Evolutionary conservation across 2,113 vertebrate genomes (phyloP), one percentile per base, ranked within the genome.

Genomic region (Indicator maculatus): DNA sequence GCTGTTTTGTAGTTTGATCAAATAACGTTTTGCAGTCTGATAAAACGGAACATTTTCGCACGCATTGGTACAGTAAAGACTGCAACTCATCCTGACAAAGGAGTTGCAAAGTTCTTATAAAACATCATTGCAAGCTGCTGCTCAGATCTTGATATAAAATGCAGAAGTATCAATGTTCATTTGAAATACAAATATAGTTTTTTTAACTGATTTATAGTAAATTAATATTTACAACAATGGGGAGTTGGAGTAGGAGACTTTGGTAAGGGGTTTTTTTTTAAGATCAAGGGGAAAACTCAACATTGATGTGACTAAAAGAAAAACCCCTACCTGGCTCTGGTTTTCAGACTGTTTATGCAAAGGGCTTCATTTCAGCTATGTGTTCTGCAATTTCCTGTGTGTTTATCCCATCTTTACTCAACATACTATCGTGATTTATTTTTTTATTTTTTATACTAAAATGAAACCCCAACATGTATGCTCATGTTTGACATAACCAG

Each of bases 11-110:
- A 84, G 75, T 74, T 67, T 93, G 74, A 86, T 36, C 36, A 36
- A 36, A 36, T 36, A 36, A 36, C 36, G 58, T 79, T 93, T 86
- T 66, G 38, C 88, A 84, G 77, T 74, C 70, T 93, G 74, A 86
- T 36, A 81, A 83, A 74, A 83, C 73, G 75, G 50, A 91, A 96
- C 78, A 66, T 24, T 88, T 66, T 85, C 93, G 71, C 63, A 36
- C 79, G 93, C 87, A 58, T 60, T 14, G 12, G 39, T 63, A 50
- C 28, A 28, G 65, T 74, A 90, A 74, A 64, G 83, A 15, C 38
- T 84, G 67, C 33, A 56, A 31, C 14, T 90, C 75, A 39, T 36
- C 64, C 71, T 87, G 77, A 70, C 33, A 67, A 91, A 63, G 52
- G 73, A 70, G 52, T 70, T 80, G 16, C 8, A 24, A 73, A 88